Base-by-base conservation (phyloP, 2,888 invertebrate species). In the Stenurella melanura region DNA sequence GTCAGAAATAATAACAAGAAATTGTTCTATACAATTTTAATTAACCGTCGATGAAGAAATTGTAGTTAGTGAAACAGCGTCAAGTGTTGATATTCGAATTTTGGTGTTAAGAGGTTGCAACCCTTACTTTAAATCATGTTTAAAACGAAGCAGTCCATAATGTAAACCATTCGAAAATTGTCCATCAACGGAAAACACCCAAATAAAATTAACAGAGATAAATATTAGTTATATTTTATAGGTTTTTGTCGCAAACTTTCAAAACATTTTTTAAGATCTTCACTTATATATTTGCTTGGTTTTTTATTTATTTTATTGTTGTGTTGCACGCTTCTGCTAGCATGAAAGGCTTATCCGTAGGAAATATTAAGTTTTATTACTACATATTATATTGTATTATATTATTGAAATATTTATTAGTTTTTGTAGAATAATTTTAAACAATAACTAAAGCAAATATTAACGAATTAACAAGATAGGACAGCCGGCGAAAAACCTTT, bases 281-380 rank as follows among this genome's bases (percentile, higher is more conserved):
- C 78, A 68, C 76, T 74, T 74, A 54, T 70, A 74, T 73, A 71
- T 69, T 64, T 68, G 81, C 80, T 80, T 82, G 73, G 38, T 60
- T 60, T 60, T 60, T 60, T 26, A 38, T 76, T 78, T 64, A 77
- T 79, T 76, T 57, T 73, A 78, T 77, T 80, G 34, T 76, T 74
- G 73, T 78, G 72, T 74, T 79, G 82, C 82, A 82, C 82, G 83
- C 80, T 81, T 78, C 77, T 9, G 60, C 69, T 34, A 5, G 58
- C 58, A 70, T 70, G 60, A 26, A 17, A 15, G 11, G 34, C 58
- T 70, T 70, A 17, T 34, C 18, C 19, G 19, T 18, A 42, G 17
- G 15, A 18, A 42, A 5, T 9, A 63, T 21, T 58, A 38, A 50
- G n/a, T 50, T 50, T 4, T 50, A 50, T 34, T 34, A 34, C 30